These are phyloP conservation scores for Vanessa cardui DNA, from an alignment of 2,888 invertebrate species.

Conservation along the genomic window DNA sequence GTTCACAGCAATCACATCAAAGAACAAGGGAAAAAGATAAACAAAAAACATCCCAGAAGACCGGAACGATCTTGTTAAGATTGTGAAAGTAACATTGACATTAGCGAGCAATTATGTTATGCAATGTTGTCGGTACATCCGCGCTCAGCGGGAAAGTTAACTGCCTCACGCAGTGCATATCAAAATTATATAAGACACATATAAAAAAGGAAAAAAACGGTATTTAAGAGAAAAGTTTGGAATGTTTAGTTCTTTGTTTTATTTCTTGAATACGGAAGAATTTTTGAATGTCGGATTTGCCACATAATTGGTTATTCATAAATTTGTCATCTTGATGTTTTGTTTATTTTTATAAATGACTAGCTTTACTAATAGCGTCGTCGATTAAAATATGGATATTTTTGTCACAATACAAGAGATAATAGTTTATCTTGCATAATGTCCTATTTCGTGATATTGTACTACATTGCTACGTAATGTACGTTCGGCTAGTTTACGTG, in stretches of 20 bases:
- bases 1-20: constrained; percentile 56
- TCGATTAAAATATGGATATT: no score
- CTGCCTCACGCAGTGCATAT: constrained; percentile 60
- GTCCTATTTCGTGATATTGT: no score
- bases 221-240: no score
- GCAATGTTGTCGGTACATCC: constrained; percentile 54
- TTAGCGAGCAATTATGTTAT: constrained; percentile 74
- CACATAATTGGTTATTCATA: no score
- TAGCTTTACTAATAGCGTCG: no score
- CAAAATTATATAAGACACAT: constrained; percentile 67
- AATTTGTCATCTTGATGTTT: no score
- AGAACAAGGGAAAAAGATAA: constrained; percentile 55
- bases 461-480: no score
- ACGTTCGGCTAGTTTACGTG: no score
- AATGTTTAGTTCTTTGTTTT: not conserved
- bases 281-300: no score
- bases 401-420: no score
- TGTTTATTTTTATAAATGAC: no score
- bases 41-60: constrained; percentile 60
- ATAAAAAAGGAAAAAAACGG: not conserved
- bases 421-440: no score
- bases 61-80: constrained; percentile 59
- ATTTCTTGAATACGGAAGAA: not conserved
- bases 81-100: constrained; percentile 80
- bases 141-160: constrained; percentile 66